Base-by-base conservation (phyloP, 1,140 invertebrate genomes). In the Drosophila nigrodunni region DNA sequence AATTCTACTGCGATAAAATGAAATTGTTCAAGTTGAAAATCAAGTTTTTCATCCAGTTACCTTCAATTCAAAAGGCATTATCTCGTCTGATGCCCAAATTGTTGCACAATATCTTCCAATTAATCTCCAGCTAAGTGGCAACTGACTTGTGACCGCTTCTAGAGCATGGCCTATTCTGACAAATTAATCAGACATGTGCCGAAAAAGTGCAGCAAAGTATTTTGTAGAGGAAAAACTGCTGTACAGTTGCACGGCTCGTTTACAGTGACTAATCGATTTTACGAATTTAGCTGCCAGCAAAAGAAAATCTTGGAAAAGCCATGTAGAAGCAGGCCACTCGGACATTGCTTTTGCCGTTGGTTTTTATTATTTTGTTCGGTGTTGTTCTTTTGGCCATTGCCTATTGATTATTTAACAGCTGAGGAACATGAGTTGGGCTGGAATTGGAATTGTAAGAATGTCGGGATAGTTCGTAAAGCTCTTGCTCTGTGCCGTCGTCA, bases 231-330 rank as follows among this genome's bases (percentile, higher is more conserved):
- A 62, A 76, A 78, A 75, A 86, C 75, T 81, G 78, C 78, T 73
- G 57, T 70, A 74, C 82, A 87, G 87, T 87, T 87, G 82, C 82
- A 80, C 68, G 79, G 68, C 82, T 87, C 73, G 58, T 68, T 82
- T 83, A 82, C 83, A 88, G 83, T 87, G 83, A 88, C 79, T 88
- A 87, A 88, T 87, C 79, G 83, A 87, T 87, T 87, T 88, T 80
- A 77, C 65, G 77, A 78, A 86, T 80, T 74, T 81, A 75, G 77
- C 66, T 79, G 77, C 67, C 49, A 37, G 70, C 71, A 58, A 76
- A 82, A 80, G 80, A 77, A 78, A 82, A 79, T 72, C 80, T 75
- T 52, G 15, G 39, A 59, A 25, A 49, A 13, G 65, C 50, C 39
- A 69, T 65, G 37, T 64, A 74, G 67, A 80, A 80, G 77, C 76